phyloP scores from a whole-genome alignment of 92 coral and sea anemone species.

The Phenganax subtilis region DNA sequence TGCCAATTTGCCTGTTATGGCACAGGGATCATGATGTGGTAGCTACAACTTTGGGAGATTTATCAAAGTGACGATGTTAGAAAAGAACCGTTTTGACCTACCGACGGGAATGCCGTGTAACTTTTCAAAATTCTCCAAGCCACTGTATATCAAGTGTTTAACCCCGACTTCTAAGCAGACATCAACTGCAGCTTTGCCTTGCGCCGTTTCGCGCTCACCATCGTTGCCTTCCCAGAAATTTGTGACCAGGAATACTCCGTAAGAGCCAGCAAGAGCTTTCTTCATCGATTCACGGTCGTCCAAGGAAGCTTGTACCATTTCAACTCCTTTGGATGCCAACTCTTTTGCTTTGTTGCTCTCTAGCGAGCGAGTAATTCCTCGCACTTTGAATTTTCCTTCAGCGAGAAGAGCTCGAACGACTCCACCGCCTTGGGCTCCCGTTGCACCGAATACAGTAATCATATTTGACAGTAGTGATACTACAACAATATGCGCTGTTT shows the following conservation, averaged over 20 bases:
- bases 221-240: background rate
- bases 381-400: constrained; percentile 40
- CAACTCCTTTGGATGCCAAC: constrained; percentile 81
- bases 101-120: constrained; percentile 58
- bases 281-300: constrained; percentile 80
- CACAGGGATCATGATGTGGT: too few relatives aligned
- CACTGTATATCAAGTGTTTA: constrained; percentile 67
- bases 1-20: too few relatives aligned
- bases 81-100: constrained; percentile 12
- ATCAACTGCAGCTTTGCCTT: constrained; percentile 24
- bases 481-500: too few relatives aligned
- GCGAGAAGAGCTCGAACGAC: constrained; percentile 49
- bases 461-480: constrained; percentile 7
- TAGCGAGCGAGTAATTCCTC: constrained; percentile 59
- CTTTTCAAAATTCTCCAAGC: constrained; percentile 64
- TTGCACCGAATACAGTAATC: constrained; percentile 65
- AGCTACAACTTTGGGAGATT: too few relatives aligned
- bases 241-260: constrained; percentile 54
- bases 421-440: constrained; percentile 66
- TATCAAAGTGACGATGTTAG: too few relatives aligned
- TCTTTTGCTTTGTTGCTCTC: constrained; percentile 91
- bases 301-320: constrained; percentile 88
- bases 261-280: constrained; percentile 58
- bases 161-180: constrained; percentile 50
- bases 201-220: constrained; percentile 25